A percentile compares a stretch with the other conserved stretches of the same genome.
Evolutionary conservation across 2,113 vertebrate genomes (phyloP).

Genomic region (Python bivittatus): DNA sequence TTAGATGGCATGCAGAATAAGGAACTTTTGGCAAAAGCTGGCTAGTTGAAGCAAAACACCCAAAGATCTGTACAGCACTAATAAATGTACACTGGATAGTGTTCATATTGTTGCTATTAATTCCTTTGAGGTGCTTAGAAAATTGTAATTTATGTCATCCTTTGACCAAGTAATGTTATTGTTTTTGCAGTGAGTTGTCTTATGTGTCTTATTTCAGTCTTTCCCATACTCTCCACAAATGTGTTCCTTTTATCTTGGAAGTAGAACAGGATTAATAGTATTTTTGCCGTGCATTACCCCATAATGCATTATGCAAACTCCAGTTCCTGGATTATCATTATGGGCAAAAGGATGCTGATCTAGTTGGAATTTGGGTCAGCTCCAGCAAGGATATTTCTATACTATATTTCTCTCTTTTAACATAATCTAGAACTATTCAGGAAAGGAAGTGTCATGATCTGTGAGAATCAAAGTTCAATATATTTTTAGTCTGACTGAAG

Average conservation of each 20-base stretch:
- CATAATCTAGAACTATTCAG: background rate
- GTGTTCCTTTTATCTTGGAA: background rate
- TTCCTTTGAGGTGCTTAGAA: background rate
- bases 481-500: background rate
- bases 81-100: background rate
- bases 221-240: background rate
- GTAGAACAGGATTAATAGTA: background rate
- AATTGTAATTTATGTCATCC: background rate
- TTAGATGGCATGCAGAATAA: background rate
- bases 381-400: background rate
- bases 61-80: background rate
- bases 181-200: background rate
- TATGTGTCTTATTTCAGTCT: background rate
- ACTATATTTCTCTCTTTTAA: background rate
- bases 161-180: background rate
- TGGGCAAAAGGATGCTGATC: background rate
- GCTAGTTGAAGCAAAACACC: too few relatives aligned
- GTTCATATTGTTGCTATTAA: background rate
- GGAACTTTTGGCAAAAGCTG: background rate
- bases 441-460: background rate
- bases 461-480: background rate
- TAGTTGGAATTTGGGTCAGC: background rate
- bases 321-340: background rate
- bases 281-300: background rate
- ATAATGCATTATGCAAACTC: background rate